Percentiles rank a stretch among this genome's conserved stretches.
phyloP scores from a whole-genome alignment of 1,140 invertebrate genomes.

The Heliothis subflexa region DNA sequence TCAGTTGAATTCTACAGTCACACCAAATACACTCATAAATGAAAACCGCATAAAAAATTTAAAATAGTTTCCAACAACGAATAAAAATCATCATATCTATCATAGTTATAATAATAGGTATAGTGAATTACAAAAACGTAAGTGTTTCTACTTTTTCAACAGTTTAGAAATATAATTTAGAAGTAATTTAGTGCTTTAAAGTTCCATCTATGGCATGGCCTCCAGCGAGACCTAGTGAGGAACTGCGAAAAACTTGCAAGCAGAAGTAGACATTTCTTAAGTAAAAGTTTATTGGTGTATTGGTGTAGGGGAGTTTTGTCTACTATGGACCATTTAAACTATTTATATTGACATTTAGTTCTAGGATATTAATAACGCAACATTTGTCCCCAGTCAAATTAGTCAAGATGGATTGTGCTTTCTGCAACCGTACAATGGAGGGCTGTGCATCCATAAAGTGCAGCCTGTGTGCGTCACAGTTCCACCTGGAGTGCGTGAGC shows the following conservation, averaged over 20 bases:
- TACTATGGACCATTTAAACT: not conserved
- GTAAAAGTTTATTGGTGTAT: too few species aligned
- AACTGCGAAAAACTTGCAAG: too few species aligned
- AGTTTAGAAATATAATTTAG: too few species aligned
- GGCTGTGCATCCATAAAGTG: conserved; percentile 74
- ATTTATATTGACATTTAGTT: not conserved
- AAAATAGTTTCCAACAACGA: conserved; percentile 43
- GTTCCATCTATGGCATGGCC: too few species aligned
- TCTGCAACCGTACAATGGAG: conserved; percentile 67
- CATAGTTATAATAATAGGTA: conserved; percentile 21
- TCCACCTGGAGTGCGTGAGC: conserved; percentile 72
- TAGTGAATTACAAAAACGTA: conserved; percentile 25
- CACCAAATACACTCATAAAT: conserved; percentile 42
- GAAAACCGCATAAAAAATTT: conserved; percentile 60
- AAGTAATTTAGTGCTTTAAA: too few species aligned
- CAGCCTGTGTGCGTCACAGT: conserved; percentile 69
- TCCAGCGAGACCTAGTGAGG: too few species aligned
- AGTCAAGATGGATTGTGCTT: conserved; percentile 67
- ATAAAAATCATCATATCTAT: conserved; percentile 39
- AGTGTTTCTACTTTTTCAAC: not conserved
- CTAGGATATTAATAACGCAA: not conserved
- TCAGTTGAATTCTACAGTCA: conserved; percentile 52
- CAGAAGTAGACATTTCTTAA: too few species aligned
- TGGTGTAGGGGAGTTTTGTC: not conserved
- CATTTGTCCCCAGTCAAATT: conserved; percentile 19